Percentiles rank a stretch among this genome's conserved stretches.
Evolutionary conservation across 2,888 invertebrate species (phyloP).

Genomic region (Ichneumoninae sp.): DNA sequence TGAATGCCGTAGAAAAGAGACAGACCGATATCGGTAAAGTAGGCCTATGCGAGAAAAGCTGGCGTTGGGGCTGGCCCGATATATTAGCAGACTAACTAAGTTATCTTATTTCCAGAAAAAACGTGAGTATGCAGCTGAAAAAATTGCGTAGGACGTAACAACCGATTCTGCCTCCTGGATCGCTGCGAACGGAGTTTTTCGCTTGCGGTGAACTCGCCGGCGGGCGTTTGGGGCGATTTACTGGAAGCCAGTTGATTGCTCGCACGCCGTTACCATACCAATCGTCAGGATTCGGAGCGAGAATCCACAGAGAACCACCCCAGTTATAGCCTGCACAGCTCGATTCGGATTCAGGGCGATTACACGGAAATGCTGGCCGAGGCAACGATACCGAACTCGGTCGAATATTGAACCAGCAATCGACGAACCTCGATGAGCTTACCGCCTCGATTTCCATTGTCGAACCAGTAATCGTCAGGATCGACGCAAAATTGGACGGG

Average conservation of each 20-base stretch:
- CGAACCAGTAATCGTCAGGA: conserved; percentile 45
- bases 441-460: conserved; percentile 42
- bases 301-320: not conserved
- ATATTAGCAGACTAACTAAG: too few species aligned
- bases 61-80: too few species aligned
- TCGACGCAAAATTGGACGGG: conserved; percentile 25
- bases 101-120: too few species aligned
- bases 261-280: conserved; percentile 3
- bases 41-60: too few species aligned
- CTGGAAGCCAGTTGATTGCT: conserved; percentile 6
- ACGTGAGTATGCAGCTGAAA: too few species aligned
- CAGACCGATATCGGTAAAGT: too few species aligned
- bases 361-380: conserved; percentile 11
- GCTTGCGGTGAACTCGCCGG: not conserved
- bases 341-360: conserved; percentile 9
- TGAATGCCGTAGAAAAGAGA: too few species aligned
- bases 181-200: not conserved
- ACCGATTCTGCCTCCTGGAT: not conserved
- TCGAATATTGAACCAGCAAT: conserved; percentile 19
- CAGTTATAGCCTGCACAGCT: not conserved
- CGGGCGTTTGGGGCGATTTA: not conserved
- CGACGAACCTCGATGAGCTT: conserved; percentile 42
- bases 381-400: conserved; percentile 13
- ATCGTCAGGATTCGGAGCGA: conserved; percentile 1
- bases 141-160: too few species aligned